Conservation (phyloP, 2,113 vertebrate species). For the Oncorhynchus masou region DNA sequence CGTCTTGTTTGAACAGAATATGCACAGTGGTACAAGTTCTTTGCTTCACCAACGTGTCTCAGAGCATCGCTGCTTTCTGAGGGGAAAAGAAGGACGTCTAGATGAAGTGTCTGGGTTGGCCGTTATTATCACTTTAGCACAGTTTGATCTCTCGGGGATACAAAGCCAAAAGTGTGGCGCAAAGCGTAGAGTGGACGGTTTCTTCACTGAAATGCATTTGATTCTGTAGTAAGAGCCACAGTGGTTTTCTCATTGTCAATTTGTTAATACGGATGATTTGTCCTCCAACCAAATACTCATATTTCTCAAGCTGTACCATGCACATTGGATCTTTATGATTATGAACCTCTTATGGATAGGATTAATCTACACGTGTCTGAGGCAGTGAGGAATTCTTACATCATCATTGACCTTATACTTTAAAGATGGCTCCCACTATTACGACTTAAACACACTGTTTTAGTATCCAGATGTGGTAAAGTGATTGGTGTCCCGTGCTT, state of each 20-base stretch:
- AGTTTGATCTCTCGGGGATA: slow-evolving; percentile 67
- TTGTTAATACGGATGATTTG: background rate
- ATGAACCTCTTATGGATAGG: background rate
- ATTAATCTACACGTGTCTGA: background rate
- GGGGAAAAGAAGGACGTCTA: slow-evolving; percentile 37
- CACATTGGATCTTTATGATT: background rate
- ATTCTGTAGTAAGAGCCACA: background rate
- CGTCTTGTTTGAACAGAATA: slow-evolving; percentile 72
- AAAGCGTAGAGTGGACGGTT: background rate
- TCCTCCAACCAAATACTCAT: background rate
- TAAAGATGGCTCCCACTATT: background rate
- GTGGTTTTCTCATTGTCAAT: background rate
- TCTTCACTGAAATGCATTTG: slow-evolving; percentile 2
- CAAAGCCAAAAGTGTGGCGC: slow-evolving; percentile 47
- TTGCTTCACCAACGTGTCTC: slow-evolving; percentile 54
- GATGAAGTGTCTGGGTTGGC: slow-evolving; percentile 53
- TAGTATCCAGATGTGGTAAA: background rate
- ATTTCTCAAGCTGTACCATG: background rate
- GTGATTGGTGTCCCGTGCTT: background rate
- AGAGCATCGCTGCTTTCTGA: slow-evolving; percentile 51
- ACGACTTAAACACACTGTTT: background rate
- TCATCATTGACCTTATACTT: background rate
- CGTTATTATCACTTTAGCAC: slow-evolving; percentile 64
- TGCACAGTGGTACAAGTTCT: slow-evolving; percentile 59
- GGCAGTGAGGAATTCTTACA: no score